Evolutionary conservation across 2,888 invertebrate genomes (phyloP).

Genomic region (Caenorhabditis plicata): DNA sequence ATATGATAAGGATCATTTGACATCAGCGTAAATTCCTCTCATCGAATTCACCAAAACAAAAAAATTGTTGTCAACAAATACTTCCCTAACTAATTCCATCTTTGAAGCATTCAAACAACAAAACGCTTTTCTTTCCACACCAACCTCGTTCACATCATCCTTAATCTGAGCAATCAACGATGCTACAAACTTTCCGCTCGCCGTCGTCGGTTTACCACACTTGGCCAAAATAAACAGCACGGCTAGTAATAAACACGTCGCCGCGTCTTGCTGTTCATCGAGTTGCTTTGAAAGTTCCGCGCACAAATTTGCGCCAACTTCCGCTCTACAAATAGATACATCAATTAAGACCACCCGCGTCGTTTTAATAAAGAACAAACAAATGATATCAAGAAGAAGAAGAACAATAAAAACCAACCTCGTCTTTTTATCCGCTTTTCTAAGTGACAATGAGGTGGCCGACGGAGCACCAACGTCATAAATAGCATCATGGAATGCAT

Average conservation of each 20-base stretch:
- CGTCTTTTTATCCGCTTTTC: conserved; percentile 44
- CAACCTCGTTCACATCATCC: conserved; percentile 12
- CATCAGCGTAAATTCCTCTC: neutral
- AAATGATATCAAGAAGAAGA: no score
- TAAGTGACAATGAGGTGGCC: conserved; percentile 24
- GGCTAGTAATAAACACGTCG: conserved; percentile 25
- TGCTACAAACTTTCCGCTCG: conserved; percentile 89
- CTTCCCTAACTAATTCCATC: neutral
- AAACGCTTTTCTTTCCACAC: no score
- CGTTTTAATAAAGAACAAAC: no score
- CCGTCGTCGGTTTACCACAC: conserved; percentile 65
- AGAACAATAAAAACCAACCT: conserved; percentile 41
- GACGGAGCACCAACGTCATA: conserved; percentile 18
- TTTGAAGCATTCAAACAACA: neutral
- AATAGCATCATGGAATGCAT: conserved; percentile 24
- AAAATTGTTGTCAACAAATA: neutral
- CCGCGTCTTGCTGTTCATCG: conserved; percentile 19
- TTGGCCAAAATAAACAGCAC: conserved; percentile 32
- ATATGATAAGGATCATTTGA: no score
- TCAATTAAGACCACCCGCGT: neutral
- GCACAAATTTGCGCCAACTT: conserved; percentile 13
- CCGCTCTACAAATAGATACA: conserved; percentile 9
- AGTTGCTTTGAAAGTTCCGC: conserved; percentile 24
- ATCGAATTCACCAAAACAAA: neutral
- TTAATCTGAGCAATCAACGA: conserved; percentile 65